Base-by-base conservation (phyloP, 2,888 invertebrate genomes). In the Hyposoter didymator region DNA sequence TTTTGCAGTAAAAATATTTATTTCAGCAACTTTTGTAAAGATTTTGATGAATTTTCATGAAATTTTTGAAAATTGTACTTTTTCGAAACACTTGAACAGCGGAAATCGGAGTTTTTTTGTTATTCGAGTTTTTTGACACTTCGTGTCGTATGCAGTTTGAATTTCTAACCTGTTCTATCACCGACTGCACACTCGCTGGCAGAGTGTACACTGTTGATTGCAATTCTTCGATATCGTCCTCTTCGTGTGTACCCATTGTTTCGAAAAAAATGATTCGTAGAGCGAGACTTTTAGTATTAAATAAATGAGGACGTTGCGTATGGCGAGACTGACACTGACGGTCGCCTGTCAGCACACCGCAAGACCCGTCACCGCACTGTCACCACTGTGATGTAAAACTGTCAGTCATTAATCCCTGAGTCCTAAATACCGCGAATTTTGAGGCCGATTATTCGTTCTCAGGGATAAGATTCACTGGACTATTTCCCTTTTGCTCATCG, bases 171-270 rank as follows among this genome's bases (percentile, higher is more conserved):
- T 97, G 96, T 94, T 98, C 98, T 87, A 99, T 98, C 1, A 98
- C 97, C 92, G 96, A 96, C 94, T 98, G 97, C 7, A 99, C 98
- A 90, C 98, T 97, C 78, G 96, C 96, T 1, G 98, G 97, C 92
- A 98, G 97, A 49, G 94, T 94, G 78, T 95, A 94, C 84, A 95
- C 93, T 59, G 94, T 94, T 14, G 94, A 94, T 84, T 94, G 94
- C 86, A 95, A 94, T 86, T 95, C 95, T 35, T 95, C 94, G 45
- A 92, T 87, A 74, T 92, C 92, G 43, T 94, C 94, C 22, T 94
- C 94, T 52, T 94, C 94, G 66, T 89, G 90, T 28, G 85, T 89
- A 59, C 90, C 92, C 93, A 93, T 93, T 47, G 1, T 45, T 45
- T 6, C 0, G 28, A 32, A 1, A 59, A 47, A 10, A 55, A 22